Base-by-base conservation (phyloP, 2,113 vertebrate species). In the Cyrtonyx montezumae region DNA sequence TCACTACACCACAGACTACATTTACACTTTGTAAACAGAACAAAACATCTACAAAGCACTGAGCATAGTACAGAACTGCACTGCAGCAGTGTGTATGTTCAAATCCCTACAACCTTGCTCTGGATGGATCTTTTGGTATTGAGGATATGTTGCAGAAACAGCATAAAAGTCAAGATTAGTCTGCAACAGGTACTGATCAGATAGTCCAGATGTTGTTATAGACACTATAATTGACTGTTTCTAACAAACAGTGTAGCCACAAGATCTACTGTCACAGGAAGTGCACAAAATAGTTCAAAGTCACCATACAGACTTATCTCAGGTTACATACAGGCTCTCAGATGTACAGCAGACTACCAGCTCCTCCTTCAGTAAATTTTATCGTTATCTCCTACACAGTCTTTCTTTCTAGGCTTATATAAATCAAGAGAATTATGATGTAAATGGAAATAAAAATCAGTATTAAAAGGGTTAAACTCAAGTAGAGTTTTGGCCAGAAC, bases 1-100 rank as follows among this genome's bases (percentile, higher is more conserved):
- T 4, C 36, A 25, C 8, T 43, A 62, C 23, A 26, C 34, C 34
- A 30, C 36, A 81, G 22, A 16, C 7, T 71, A 22, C 14, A 58
- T 62, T 66, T 13, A 30, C 69, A 37, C 9, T 46, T 8, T 11
- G 20, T 22, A 40, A 40, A 69, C 9, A 42, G 3, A 8, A 59
- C 67, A 61, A 65, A 75, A 34, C 7, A 25, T 16, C 21, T 34
- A 13, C 8, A 66, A 42, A 48, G 10, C 0, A 2, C 0, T 22
- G 7, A 58, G 30, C 3, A 15, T 18, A 10, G 5, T 76, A 66
- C 43, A 78, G 16, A 84, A 21, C 59, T 34, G 7, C 8, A 45
- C 25, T 0, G 0, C 13, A 40, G 34, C 15, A 45, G 3, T 5
- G 21, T 32, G 7, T 68, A 21, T 46, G 7, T 23, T 62, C 21